These are phyloP conservation scores for Acanthurus tractus DNA, from an alignment of 2,797 vertebrate genomes.

Conservation along the genomic window DNA sequence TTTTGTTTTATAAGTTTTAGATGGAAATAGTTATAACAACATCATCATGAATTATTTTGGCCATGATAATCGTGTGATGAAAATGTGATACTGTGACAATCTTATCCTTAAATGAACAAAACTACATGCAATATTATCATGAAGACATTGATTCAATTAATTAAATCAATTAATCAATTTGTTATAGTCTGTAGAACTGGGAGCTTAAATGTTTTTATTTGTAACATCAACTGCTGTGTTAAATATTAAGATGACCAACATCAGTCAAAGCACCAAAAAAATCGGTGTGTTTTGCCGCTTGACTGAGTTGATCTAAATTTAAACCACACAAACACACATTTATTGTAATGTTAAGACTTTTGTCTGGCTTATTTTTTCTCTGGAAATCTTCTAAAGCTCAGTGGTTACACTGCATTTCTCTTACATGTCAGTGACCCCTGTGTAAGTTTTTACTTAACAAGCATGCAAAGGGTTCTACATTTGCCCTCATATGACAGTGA, in stretches of 20 bases:
- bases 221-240: neutral
- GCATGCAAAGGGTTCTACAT: constrained; percentile 88
- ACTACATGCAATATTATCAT: neutral
- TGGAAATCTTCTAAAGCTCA: constrained; percentile 70
- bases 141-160: neutral
- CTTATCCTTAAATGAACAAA: neutral
- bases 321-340: constrained; percentile 38
- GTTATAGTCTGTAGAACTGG: neutral
- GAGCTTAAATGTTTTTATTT: neutral
- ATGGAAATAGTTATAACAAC: too few relatives aligned
- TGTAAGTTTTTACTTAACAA: constrained; percentile 91
- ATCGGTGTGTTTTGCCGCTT: constrained; percentile 13
- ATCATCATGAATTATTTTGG: too few relatives aligned
- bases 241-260: neutral
- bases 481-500: constrained; percentile 90
- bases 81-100: too few relatives aligned
- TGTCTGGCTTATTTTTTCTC: constrained; percentile 56
- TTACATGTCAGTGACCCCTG: constrained; percentile 86
- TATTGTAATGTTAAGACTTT: constrained; percentile 56
- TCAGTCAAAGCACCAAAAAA: constrained; percentile 5
- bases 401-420: constrained; percentile 83
- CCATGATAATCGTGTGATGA: too few relatives aligned
- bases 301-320: constrained; percentile 30
- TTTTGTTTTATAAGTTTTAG: too few relatives aligned
- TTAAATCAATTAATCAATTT: neutral